Evolutionary conservation across 2,797 vertebrate species (phyloP).

Genomic region (Potorous gilbertii): DNA sequence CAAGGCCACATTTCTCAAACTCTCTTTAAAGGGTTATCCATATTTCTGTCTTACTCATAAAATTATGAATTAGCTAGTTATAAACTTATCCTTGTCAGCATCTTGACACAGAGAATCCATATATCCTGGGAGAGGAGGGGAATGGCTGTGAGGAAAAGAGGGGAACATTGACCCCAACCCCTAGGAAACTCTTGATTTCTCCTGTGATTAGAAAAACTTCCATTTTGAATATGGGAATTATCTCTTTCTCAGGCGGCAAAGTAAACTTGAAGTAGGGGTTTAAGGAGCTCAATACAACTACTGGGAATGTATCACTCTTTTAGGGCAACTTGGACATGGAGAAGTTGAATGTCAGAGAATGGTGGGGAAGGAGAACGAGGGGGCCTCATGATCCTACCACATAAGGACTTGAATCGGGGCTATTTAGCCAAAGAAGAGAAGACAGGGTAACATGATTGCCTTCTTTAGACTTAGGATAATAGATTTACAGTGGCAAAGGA

Average conservation of each 20-base stretch:
- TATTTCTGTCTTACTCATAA: background rate
- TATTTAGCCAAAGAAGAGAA: background rate
- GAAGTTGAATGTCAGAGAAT: background rate
- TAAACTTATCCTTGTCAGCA: background rate
- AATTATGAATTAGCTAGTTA: background rate
- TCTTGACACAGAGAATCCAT: background rate
- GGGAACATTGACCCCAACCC: background rate
- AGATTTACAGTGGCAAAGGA: background rate
- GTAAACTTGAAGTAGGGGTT: background rate
- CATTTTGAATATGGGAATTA: background rate
- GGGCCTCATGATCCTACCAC: background rate
- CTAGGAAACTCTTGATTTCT: background rate
- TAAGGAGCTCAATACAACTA: background rate
- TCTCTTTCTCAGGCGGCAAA: background rate
- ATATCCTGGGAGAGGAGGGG: background rate
- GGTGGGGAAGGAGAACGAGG: background rate
- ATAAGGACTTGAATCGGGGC: background rate
- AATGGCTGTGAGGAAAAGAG: background rate
- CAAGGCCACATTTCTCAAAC: background rate
- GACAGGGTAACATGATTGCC: background rate
- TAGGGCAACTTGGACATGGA: background rate
- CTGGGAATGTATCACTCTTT: background rate
- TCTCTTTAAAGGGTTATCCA: background rate
- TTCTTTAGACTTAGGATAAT: background rate
- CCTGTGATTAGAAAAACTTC: background rate